Conservation (phyloP, 2,113 vertebrate genomes). For the Tauraco erythrolophus region DNA sequence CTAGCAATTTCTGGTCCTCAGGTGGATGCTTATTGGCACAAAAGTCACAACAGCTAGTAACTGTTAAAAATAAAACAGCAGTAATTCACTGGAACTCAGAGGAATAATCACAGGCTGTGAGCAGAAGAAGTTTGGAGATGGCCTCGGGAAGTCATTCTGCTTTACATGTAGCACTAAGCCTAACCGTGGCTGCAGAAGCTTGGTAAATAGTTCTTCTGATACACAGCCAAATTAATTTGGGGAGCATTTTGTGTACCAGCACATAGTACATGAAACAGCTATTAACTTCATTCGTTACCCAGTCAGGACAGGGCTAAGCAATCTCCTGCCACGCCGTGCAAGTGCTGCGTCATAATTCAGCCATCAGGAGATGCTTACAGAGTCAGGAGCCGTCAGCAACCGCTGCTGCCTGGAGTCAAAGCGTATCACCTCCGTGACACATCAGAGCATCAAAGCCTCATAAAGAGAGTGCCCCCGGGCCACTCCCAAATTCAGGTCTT, state of each 20-base stretch:
- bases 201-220: neutral
- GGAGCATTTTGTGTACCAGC: neutral
- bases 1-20: neutral
- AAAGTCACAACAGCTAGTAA: neutral
- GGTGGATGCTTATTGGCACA: neutral
- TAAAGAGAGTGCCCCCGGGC: conserved; percentile 63
- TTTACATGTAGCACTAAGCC: neutral
- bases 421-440: conserved; percentile 60
- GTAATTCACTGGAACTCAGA: neutral
- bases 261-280: neutral
- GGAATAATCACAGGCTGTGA: neutral
- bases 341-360: conserved; percentile 52
- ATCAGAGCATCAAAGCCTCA: conserved; percentile 56
- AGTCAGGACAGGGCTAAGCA: neutral
- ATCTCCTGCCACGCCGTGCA: neutral
- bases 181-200: neutral
- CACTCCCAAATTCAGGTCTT: conserved; percentile 60
- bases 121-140: neutral
- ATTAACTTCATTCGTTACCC: neutral
- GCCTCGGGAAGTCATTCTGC: neutral
- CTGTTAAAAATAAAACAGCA: neutral
- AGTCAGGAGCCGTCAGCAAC: conserved; percentile 28
- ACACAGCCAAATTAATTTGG: neutral
- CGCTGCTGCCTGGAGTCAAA: conserved; percentile 25
- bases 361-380: conserved; percentile 26